Evolutionary conservation across 2,797 vertebrate genomes (phyloP).

Genomic region (Smutsia gigantea): DNA sequence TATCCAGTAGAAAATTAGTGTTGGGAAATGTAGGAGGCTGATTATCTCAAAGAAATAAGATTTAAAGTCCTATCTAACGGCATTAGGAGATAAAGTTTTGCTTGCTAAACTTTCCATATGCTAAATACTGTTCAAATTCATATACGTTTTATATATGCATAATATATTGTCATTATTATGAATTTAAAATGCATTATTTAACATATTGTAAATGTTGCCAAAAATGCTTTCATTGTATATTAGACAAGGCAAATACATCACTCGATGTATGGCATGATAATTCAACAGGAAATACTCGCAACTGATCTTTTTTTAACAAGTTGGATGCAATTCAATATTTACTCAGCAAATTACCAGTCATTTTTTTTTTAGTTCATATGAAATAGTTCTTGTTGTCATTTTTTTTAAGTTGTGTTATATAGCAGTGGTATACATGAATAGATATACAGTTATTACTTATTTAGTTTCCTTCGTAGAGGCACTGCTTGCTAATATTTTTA

Average conservation of each 20-base stretch:
- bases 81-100: slow-evolving; percentile 17
- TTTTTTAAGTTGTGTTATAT: slow-evolving; percentile 12
- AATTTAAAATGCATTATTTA: slow-evolving; percentile 65
- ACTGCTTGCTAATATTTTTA: neutral
- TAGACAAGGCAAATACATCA: slow-evolving; percentile 52
- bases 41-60: slow-evolving; percentile 22
- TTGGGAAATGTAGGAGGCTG: neutral
- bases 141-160: slow-evolving; percentile 14
- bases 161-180: slow-evolving; percentile 64
- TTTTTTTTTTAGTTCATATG: slow-evolving; percentile 20
- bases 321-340: slow-evolving; percentile 16
- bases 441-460: neutral
- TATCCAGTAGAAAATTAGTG: neutral
- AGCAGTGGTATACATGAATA: neutral
- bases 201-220: slow-evolving; percentile 42
- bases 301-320: slow-evolving; percentile 41
- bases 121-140: slow-evolving; percentile 24
- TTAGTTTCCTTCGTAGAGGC: neutral
- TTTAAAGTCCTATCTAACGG: neutral
- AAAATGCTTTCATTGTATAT: slow-evolving; percentile 57
- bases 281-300: slow-evolving; percentile 57
- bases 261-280: slow-evolving; percentile 40
- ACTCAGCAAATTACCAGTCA: slow-evolving; percentile 2
- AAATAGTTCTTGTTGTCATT: slow-evolving; percentile 13
- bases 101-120: slow-evolving; percentile 30